Evolutionary conservation across 37 sponge, comb jelly and placozoan genomes (phyloP), one percentile per base, ranked within the genome.

Genomic region (Haliclona indistincta): DNA sequence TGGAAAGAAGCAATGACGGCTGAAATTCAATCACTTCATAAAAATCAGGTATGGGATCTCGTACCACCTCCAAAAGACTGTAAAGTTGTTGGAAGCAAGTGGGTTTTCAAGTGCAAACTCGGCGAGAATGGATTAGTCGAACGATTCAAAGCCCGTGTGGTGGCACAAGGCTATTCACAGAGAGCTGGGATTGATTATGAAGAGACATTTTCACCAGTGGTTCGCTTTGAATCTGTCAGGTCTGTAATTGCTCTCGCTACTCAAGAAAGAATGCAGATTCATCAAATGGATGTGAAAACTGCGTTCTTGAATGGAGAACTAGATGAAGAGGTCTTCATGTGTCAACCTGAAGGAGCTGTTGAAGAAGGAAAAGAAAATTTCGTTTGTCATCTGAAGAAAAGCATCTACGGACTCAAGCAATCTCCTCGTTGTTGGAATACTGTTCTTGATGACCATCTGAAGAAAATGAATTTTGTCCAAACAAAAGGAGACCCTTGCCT

Each of bases 361-460:
- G 72, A 20, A 33, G 49, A 80, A 28, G 87, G 87, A 25, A 56
- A 87, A 66, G 88, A 87, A 68, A 56, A 80, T 38, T 35, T 86
- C n/a, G 77, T 88, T 4, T 81, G 82, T 65, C 54, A 32, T 63
- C 47, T 88, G 51, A 88, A 88, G 76, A 67, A 67, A 39, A 83
- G 84, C 38, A 39, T 88, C 55, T 88, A 88, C 56, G 89, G 89
- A 1, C 56, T 88, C n/a, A 88, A 88, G 60, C 87, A 86, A 35
- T 42, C 61, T 41, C 71, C 88, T 39, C 56, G 82, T 11, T 88
- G 88, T 43, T 88, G 88, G 82, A 88, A 88, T 71, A 5, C 44
- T 3, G 73, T 67, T 64, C 80, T 86, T 44, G 70, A 88, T 70
- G 51, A 33, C 43, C 82, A 88, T 8, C 60, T 88, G 40, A 75